phyloP scores from a whole-genome alignment of 2,113 vertebrate genomes.

The Mus spicilegus region DNA sequence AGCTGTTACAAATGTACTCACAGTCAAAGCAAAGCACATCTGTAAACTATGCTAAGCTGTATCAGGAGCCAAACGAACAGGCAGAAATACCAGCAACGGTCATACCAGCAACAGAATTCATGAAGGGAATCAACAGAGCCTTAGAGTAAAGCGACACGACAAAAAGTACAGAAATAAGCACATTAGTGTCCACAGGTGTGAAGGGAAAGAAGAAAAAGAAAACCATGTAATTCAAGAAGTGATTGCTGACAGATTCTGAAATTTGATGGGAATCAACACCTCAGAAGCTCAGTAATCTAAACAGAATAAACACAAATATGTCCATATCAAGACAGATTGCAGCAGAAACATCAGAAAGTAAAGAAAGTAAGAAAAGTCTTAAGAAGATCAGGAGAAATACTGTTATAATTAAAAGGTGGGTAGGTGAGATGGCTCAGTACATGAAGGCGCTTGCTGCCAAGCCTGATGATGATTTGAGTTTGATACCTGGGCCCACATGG shows the following conservation, averaged over 20 bases:
- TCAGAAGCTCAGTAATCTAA: not conserved
- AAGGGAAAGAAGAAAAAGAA: not conserved
- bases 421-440: not conserved
- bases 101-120: not conserved
- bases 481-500: not conserved
- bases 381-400: not conserved
- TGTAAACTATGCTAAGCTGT: not conserved
- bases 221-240: not conserved
- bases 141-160: not conserved
- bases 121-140: not conserved
- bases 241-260: not conserved
- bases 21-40: not conserved
- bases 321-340: not conserved
- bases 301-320: not conserved
- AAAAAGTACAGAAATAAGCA: not conserved
- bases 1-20: not conserved
- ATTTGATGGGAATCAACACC: not conserved
- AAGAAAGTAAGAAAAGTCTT: not conserved
- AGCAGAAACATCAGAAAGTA: not conserved
- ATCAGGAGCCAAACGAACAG: not conserved
- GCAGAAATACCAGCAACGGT: not conserved
- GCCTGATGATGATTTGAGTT: not conserved
- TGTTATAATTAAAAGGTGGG: not conserved
- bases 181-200: no score
- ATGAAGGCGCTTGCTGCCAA: not conserved